Evolutionary conservation across 2,113 vertebrate species (phyloP).

Genomic region (Rhabdomys dilectus): DNA sequence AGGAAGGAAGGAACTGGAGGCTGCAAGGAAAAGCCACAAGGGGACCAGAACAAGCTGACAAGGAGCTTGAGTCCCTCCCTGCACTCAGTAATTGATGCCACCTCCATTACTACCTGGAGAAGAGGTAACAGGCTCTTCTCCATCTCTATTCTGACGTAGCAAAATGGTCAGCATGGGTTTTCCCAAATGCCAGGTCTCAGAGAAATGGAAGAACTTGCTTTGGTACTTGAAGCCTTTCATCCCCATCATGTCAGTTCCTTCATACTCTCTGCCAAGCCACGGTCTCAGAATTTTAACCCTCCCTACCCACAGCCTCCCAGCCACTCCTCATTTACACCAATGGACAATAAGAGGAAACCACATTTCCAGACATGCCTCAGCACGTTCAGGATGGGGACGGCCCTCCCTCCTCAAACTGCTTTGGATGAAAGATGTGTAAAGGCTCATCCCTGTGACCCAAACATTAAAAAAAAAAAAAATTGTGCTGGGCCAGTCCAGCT

Average conservation of each 20-base stretch:
- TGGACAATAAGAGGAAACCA: slow-evolving; percentile 74
- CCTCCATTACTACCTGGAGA: background rate
- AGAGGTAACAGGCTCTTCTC: background rate
- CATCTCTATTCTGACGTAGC: slow-evolving; percentile 47
- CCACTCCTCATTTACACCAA: slow-evolving; percentile 76
- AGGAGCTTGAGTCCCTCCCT: background rate
- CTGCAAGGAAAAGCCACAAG: background rate
- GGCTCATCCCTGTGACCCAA: background rate
- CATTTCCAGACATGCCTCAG: slow-evolving; percentile 77
- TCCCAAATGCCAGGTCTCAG: slow-evolving; percentile 64
- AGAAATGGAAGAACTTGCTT: slow-evolving; percentile 68
- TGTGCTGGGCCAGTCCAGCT: slow-evolving; percentile 49
- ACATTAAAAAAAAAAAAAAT: slow-evolving; percentile 30
- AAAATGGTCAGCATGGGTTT: slow-evolving; percentile 55
- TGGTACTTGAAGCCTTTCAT: slow-evolving; percentile 73
- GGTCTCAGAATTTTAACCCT: slow-evolving; percentile 73
- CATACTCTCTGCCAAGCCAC: slow-evolving; percentile 71
- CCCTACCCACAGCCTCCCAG: slow-evolving; percentile 44
- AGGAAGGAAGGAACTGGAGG: background rate
- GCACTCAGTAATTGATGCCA: background rate
- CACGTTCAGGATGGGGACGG: slow-evolving; percentile 57
- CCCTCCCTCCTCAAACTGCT: slow-evolving; percentile 44
- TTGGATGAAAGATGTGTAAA: slow-evolving; percentile 66
- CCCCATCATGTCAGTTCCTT: slow-evolving; percentile 53
- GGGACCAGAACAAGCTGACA: background rate